A percentile compares a stretch with the other conserved stretches of the same genome.
Evolutionary conservation across 64 coral and sea anemone genomes (phyloP).

Genomic region (Porites lutea): DNA sequence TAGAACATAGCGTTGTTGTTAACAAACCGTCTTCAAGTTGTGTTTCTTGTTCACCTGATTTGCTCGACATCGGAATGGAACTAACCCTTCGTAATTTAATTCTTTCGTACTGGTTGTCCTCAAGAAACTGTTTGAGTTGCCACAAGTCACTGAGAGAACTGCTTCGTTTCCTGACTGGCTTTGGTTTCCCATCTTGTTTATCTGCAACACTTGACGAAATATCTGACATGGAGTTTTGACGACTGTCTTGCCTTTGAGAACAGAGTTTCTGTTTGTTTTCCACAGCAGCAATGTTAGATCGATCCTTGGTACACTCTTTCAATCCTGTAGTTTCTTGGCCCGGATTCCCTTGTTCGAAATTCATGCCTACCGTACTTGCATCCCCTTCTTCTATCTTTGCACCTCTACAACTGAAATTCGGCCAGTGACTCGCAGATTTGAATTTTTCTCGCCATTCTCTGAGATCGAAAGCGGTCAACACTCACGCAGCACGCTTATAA

Average conservation of each 20-base stretch:
- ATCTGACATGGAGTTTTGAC: neutral
- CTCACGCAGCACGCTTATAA: too few species aligned
- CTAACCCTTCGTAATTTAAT: slow-evolving; percentile 6
- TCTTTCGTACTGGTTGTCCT: neutral
- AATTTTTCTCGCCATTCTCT: neutral
- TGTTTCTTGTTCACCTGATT: neutral
- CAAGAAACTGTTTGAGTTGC: neutral
- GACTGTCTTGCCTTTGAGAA: neutral
- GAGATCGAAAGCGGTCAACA: neutral
- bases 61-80: neutral
- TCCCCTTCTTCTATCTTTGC: neutral
- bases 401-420: neutral
- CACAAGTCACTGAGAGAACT: neutral
- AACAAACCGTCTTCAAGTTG: slow-evolving; percentile 19
- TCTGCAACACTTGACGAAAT: neutral
- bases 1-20: slow-evolving; percentile 32
- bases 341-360: neutral
- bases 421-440: neutral
- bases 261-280: neutral
- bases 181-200: neutral
- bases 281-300: neutral
- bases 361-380: neutral
- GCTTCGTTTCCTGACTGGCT: slow-evolving; percentile 3
- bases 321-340: too few species aligned
- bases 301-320: neutral